Percentiles rank a stretch among this genome's conserved stretches.
Conservation (phyloP, 64 coral and sea anemone genomes). For the Pocillopora verrucosa region DNA sequence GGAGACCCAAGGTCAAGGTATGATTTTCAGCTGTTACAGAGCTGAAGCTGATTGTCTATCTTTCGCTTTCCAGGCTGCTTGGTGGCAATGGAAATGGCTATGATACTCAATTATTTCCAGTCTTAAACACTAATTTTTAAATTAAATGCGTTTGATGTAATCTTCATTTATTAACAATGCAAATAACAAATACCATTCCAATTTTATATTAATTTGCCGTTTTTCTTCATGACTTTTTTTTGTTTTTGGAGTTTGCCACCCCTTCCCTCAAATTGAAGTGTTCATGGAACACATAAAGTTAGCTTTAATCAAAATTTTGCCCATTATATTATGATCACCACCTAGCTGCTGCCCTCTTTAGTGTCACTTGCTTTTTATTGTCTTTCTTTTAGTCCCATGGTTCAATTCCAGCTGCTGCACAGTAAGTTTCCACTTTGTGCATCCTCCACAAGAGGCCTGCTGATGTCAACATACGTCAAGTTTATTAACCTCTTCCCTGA, state of each 20-base stretch:
- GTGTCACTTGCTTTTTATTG: neutral
- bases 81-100: too few species aligned
- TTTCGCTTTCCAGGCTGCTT: too few species aligned
- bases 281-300: too few species aligned
- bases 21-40: neutral
- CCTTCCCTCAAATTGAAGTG: too few species aligned
- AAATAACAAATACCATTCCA: too few species aligned
- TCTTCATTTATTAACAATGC: too few species aligned
- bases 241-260: too few species aligned
- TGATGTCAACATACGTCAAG: constrained; percentile 96
- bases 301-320: too few species aligned
- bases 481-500: constrained; percentile 99
- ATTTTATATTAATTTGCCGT: too few species aligned
- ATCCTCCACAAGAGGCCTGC: constrained; percentile 75
- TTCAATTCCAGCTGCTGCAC: constrained; percentile 95
- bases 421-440: constrained; percentile 91
- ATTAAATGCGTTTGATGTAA: neutral
- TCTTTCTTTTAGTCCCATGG: constrained; percentile 81
- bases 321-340: too few species aligned
- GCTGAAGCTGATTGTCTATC: too few species aligned
- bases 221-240: neutral
- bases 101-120: neutral
- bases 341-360: too few species aligned
- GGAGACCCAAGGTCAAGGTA: constrained; percentile 98
- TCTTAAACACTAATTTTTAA: neutral